phyloP scores from a whole-genome alignment of 2,888 invertebrate genomes.

The Cheilosia vernalis region DNA sequence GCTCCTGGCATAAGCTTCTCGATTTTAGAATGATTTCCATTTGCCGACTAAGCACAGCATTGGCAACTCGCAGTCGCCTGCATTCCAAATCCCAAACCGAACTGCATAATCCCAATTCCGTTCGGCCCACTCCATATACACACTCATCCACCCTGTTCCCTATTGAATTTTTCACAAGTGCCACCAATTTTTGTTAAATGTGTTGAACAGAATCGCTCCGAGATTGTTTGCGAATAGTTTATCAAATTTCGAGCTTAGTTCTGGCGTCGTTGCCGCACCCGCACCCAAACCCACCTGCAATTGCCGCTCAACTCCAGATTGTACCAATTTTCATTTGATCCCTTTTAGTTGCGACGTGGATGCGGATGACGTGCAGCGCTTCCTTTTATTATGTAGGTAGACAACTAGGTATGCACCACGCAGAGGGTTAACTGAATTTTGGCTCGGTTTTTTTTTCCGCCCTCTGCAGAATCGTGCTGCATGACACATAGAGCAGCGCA shows the following conservation, averaged over 20 bases:
- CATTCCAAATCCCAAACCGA: constrained; percentile 20
- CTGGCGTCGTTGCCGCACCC: constrained; percentile 23
- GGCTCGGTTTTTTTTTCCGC: constrained; percentile 14
- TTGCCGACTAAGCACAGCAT: too few species aligned
- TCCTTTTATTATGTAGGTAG: constrained; percentile 37
- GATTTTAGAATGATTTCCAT: too few species aligned
- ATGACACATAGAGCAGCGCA: constrained; percentile 44
- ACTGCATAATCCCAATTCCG: background rate
- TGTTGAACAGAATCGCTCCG: constrained; percentile 77
- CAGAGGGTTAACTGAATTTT: constrained; percentile 66
- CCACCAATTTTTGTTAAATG: constrained; percentile 76
- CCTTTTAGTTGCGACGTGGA: constrained; percentile 23
- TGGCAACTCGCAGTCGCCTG: constrained; percentile 1
- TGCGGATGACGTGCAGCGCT: constrained; percentile 44
- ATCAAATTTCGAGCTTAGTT: constrained; percentile 76
- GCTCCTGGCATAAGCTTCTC: too few species aligned
- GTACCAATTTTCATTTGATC: constrained; percentile 70
- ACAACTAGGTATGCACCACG: constrained; percentile 57
- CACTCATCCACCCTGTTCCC: background rate
- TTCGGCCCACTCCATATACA: too few species aligned
- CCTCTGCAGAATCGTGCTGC: constrained; percentile 26
- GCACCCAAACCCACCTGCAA: background rate
- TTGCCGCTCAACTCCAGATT: constrained; percentile 47
- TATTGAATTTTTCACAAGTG: constrained; percentile 68
- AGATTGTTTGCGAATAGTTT: constrained; percentile 77